A percentile compares a stretch with the other conserved stretches of the same genome.
phyloP scores from a whole-genome alignment of 2,797 vertebrate genomes.

The Natrix natrix region DNA sequence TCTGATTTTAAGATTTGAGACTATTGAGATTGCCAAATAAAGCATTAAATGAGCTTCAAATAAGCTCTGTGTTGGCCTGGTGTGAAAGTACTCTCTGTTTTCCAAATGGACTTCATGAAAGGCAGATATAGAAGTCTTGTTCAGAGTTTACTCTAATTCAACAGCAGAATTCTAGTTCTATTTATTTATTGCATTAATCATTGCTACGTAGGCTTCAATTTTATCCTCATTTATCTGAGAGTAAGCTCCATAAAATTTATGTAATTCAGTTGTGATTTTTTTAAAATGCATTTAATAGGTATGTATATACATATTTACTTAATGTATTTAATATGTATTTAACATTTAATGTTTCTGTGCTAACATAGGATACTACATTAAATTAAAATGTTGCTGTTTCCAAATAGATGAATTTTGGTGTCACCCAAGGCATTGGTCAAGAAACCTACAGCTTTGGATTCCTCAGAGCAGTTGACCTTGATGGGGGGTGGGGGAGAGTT shows the following conservation, averaged over 20 bases:
- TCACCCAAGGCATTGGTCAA: neutral
- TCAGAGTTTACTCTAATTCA: neutral
- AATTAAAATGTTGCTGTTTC: neutral
- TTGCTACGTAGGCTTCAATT: neutral
- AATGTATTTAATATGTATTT: neutral
- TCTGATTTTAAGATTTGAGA: neutral
- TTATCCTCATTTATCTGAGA: neutral
- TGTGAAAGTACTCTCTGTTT: constrained; percentile 7
- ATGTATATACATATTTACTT: no score
- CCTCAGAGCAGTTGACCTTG: neutral
- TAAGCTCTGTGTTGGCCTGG: neutral
- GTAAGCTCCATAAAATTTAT: neutral
- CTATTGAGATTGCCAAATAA: constrained; percentile 18
- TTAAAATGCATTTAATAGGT: neutral
- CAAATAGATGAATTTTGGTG: neutral
- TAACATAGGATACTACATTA: neutral
- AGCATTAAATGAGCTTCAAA: constrained; percentile 13
- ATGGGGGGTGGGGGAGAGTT: neutral
- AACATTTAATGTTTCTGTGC: neutral
- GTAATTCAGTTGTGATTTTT: no score
- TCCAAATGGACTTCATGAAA: neutral
- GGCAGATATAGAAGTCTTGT: neutral
- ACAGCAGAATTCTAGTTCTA: neutral
- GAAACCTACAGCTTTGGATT: neutral
- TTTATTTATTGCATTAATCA: neutral